Evolutionary conservation across 1,140 invertebrate species (phyloP), one percentile per base, ranked within the genome.

Genomic region (Monomorium pharaonis): DNA sequence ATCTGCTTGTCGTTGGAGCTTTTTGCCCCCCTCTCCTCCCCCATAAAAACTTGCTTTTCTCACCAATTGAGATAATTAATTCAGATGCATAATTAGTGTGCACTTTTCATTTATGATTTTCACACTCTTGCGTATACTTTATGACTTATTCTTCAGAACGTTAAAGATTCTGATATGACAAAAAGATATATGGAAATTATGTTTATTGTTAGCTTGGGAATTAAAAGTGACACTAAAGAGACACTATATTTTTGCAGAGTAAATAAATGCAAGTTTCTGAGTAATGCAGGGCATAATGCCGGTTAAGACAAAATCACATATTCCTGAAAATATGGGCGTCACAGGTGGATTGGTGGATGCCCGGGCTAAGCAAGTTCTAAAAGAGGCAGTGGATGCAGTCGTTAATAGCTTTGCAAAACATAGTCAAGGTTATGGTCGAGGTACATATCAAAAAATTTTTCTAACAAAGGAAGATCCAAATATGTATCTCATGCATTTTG

Each of bases 331-430:
- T 90, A 94, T 94, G 92, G 94, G 93, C 56, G 94, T 93, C 70
- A 91, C 93, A 51, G 91, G 93, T 84, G 95, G 95, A 69, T 88
- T 95, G 47, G 95, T 96, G 27, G 96, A 97, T 92, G 96, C 96
- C n/a, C 94, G 96, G 74, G 96, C 96, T 75, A 97, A 97, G 91
- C 96, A 97, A 90, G 97, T 97, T 49, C 95, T 97, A 47, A 97
- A 97, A 91, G 97, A 97, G 93, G 97, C 97, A 5, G 97, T 97
- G 7, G 97, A 97, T 93, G 97, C 97, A 27, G 97, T 97, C 42
- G 97, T 97, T 83, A 97, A 97, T 93, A 97, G 97, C 93, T 97
- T 97, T 94, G 97, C 97, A 12, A 97, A 97, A 91, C 97, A 97
- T 90, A 97, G 96, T 51, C 97, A 97, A 94, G 97, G 97, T 77